phyloP scores from a whole-genome alignment of 2,888 invertebrate species.

The Diloba caeruleocephala region DNA sequence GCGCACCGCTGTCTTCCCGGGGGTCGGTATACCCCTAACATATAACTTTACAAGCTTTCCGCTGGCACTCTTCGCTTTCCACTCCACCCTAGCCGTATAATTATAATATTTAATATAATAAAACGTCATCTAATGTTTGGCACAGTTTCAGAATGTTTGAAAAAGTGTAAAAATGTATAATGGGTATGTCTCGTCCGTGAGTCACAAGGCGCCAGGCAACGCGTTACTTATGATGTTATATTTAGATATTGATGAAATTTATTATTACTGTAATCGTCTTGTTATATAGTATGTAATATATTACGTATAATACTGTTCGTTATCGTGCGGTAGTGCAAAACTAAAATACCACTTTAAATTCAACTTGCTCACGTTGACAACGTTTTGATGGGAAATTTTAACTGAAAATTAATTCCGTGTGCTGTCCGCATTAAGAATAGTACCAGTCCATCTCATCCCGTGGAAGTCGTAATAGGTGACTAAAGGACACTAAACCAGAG shows the following conservation, averaged over 20 bases:
- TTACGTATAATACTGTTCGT: background rate
- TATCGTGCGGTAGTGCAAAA: too few relatives aligned
- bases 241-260: slow-evolving; percentile 43
- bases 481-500: too few relatives aligned
- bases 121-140: slow-evolving; percentile 61
- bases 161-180: slow-evolving; percentile 58
- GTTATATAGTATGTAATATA: slow-evolving; percentile 13
- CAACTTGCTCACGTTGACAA: too few relatives aligned
- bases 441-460: too few relatives aligned
- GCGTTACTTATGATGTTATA: slow-evolving; percentile 28
- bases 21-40: too few relatives aligned
- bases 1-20: too few relatives aligned
- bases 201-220: slow-evolving; percentile 46
- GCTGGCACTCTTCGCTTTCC: slow-evolving; percentile 44
- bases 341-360: too few relatives aligned
- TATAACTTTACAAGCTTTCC: background rate
- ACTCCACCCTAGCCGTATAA: slow-evolving; percentile 45
- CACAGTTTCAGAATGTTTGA: slow-evolving; percentile 59
- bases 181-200: slow-evolving; percentile 54
- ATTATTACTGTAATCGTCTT: slow-evolving; percentile 32
- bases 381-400: too few relatives aligned
- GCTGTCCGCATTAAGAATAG: too few relatives aligned
- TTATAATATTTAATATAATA: slow-evolving; percentile 64
- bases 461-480: too few relatives aligned
- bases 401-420: too few relatives aligned